phyloP scores from a whole-genome alignment of 64 coral and sea anemone species.

The Pocillopora damicornis region DNA sequence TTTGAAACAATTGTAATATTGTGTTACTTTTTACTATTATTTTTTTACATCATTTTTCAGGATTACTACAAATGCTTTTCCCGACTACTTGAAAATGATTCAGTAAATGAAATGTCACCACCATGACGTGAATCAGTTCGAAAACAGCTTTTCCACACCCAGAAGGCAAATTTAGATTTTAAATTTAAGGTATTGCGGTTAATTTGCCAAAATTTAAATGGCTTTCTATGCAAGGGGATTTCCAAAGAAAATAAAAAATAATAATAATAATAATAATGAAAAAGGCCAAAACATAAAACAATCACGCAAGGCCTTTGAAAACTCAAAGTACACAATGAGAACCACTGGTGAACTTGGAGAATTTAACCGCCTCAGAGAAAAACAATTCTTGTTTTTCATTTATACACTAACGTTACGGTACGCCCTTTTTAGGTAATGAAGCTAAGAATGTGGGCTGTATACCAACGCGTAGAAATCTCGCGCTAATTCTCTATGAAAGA shows the following conservation, averaged over 20 bases:
- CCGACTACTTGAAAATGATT: background rate
- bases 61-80: background rate
- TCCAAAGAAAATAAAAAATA: conserved; percentile 1
- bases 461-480: conserved; percentile 20
- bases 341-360: background rate
- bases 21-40: background rate
- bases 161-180: conserved; percentile 1
- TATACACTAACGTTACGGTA: background rate
- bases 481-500: background rate
- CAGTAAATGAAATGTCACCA: background rate
- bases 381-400: conserved; percentile 25
- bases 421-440: background rate
- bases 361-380: background rate
- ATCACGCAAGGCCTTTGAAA: background rate
- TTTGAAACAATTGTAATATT: too few relatives aligned
- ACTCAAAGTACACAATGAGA: background rate
- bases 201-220: conserved; percentile 12
- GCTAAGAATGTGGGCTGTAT: background rate
- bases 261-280: background rate
- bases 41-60: background rate
- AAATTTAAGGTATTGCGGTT: background rate
- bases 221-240: background rate
- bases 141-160: background rate
- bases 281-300: too few relatives aligned
- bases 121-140: background rate